phyloP scores from a whole-genome alignment of 1,140 invertebrate species.

The Ericerus pela region DNA sequence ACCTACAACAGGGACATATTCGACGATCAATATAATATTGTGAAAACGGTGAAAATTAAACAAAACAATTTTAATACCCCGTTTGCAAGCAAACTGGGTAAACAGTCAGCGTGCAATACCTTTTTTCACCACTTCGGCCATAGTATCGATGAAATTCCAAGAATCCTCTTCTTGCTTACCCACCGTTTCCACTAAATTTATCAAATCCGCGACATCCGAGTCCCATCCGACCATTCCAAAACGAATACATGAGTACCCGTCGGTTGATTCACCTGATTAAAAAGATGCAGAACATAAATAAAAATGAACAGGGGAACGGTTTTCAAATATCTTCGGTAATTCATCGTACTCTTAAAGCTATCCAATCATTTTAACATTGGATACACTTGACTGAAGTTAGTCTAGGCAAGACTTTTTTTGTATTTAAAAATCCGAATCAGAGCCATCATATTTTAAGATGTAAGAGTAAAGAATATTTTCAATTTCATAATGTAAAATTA shows the following conservation, averaged over 20 bases:
- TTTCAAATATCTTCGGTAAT: too few relatives aligned
- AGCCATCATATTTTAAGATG: too few relatives aligned
- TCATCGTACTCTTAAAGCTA: too few relatives aligned
- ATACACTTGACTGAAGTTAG: too few relatives aligned
- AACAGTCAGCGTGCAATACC: slow-evolving; percentile 32
- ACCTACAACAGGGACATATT: slow-evolving; percentile 34
- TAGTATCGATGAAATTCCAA: slow-evolving; percentile 76
- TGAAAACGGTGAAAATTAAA: background rate
- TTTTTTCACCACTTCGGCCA: slow-evolving; percentile 87
- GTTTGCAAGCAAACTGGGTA: too few relatives aligned
- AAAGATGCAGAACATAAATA: too few relatives aligned
- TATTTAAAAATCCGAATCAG: too few relatives aligned
- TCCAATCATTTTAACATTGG: too few relatives aligned
- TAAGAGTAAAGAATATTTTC: too few relatives aligned
- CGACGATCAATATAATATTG: background rate
- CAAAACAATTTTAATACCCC: background rate
- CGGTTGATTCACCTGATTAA: slow-evolving; percentile 61
- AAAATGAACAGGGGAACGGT: too few relatives aligned
- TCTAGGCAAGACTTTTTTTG: too few relatives aligned
- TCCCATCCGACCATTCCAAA: slow-evolving; percentile 95
- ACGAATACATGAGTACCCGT: slow-evolving; percentile 72
- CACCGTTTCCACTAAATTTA: slow-evolving; percentile 66
- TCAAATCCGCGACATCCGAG: slow-evolving; percentile 79
- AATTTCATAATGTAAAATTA: too few relatives aligned
- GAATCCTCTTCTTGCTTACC: slow-evolving; percentile 88